Evolutionary conservation across 2,797 vertebrate species (phyloP).

Genomic region (Margarornis squamiger): DNA sequence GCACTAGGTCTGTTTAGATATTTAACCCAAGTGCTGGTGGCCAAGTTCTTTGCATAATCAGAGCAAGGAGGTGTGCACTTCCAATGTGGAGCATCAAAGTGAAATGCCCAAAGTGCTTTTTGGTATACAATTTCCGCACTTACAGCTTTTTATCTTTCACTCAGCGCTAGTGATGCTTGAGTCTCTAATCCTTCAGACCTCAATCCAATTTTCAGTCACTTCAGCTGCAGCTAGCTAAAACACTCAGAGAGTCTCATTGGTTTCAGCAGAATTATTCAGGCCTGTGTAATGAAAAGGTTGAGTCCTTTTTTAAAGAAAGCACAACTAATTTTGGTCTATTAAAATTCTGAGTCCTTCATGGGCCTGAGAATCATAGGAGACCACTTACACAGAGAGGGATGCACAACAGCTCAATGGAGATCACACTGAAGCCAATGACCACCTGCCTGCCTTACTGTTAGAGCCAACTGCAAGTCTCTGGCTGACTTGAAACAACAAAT

Average conservation of each 20-base stretch:
- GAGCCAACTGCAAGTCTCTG: not conserved
- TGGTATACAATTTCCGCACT: not conserved
- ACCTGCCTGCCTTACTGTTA: not conserved
- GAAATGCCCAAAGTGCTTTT: not conserved
- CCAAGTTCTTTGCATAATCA: not conserved
- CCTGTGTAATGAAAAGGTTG: not conserved
- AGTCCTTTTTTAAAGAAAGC: not conserved
- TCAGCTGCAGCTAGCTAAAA: not conserved
- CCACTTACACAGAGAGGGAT: not conserved
- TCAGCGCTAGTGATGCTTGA: not conserved
- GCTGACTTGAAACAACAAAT: not conserved
- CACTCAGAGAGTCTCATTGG: not conserved
- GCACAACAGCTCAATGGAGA: not conserved
- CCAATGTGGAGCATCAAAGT: not conserved
- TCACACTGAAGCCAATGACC: not conserved
- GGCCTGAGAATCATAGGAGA: not conserved
- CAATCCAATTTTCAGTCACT: not conserved
- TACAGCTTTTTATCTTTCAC: not conserved
- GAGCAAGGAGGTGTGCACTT: not conserved
- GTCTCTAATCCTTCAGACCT: not conserved
- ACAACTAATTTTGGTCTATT: not conserved
- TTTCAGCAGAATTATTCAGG: conserved; percentile 17
- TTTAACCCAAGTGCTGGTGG: not conserved
- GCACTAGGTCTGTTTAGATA: not conserved
- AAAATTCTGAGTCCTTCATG: not conserved